Percentiles rank a stretch among this genome's conserved stretches.
These are phyloP conservation scores for Rhagoletis zephyria DNA, from an alignment of 1,140 invertebrate genomes.

Conservation along the genomic window DNA sequence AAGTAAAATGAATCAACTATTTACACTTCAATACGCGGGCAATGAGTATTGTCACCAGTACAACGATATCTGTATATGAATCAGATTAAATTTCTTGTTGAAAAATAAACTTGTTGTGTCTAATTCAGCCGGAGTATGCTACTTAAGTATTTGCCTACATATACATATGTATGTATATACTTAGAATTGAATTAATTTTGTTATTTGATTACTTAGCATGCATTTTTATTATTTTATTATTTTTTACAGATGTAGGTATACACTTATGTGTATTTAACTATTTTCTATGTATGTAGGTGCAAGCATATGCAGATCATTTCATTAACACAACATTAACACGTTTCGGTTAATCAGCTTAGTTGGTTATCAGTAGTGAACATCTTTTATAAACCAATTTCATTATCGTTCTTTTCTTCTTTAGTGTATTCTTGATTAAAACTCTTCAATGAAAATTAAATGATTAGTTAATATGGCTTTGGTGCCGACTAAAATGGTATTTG, in stretches of 20 bases:
- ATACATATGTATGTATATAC: too few relatives aligned
- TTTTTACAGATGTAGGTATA: background rate
- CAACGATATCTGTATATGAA: background rate
- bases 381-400: background rate
- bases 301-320: background rate
- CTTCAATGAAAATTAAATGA: background rate
- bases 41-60: background rate
- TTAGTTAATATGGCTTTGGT: background rate
- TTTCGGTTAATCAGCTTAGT: constrained; percentile 32
- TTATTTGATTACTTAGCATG: background rate
- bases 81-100: constrained; percentile 6
- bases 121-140: background rate
- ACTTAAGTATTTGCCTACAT: too few relatives aligned
- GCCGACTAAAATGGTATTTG: background rate
- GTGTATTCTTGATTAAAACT: background rate
- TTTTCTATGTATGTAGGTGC: too few relatives aligned
- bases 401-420: background rate
- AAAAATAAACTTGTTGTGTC: background rate
- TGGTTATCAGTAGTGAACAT: background rate
- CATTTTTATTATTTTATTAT: background rate
- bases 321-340: constrained; percentile 43
- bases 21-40: background rate
- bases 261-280: too few relatives aligned
- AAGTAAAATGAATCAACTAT: constrained; percentile 30
- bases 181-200: background rate